Evolutionary conservation across 1,140 invertebrate species (phyloP).

Genomic region (Bombus terrestris): DNA sequence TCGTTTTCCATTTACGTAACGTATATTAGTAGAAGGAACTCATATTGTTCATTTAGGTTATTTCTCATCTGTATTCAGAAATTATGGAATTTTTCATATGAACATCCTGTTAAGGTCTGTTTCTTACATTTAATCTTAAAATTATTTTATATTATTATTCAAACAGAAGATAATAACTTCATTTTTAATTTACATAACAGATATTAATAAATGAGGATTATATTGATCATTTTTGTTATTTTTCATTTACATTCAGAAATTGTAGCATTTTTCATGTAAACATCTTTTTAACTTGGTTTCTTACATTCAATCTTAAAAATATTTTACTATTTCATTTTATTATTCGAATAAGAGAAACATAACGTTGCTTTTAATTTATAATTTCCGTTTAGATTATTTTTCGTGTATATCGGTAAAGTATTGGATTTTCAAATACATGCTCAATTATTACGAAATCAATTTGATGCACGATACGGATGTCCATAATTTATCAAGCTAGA

Average conservation of each 20-base stretch:
- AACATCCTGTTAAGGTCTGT: too few species aligned
- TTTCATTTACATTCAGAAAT: too few species aligned
- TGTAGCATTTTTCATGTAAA: too few species aligned
- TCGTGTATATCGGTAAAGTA: background rate
- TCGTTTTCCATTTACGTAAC: background rate
- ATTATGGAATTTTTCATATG: background rate
- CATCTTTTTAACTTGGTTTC: too few species aligned
- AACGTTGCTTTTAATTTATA: too few species aligned
- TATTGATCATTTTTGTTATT: background rate
- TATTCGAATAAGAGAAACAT: too few species aligned
- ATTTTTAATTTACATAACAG: background rate
- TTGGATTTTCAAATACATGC: background rate
- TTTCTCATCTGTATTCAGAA: too few species aligned
- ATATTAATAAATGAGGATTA: background rate
- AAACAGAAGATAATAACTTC: background rate
- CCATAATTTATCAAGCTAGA: slow-evolving; percentile 14
- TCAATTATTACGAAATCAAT: slow-evolving; percentile 13
- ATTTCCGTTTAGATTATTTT: background rate
- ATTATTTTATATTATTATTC: background rate
- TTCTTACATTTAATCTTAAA: background rate
- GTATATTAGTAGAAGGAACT: background rate
- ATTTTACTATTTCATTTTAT: too few species aligned
- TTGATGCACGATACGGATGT: background rate
- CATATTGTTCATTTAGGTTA: background rate
- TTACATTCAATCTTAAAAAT: too few species aligned